phyloP scores from a whole-genome alignment of 2,888 invertebrate species.

The Nomada hirtipes region DNA sequence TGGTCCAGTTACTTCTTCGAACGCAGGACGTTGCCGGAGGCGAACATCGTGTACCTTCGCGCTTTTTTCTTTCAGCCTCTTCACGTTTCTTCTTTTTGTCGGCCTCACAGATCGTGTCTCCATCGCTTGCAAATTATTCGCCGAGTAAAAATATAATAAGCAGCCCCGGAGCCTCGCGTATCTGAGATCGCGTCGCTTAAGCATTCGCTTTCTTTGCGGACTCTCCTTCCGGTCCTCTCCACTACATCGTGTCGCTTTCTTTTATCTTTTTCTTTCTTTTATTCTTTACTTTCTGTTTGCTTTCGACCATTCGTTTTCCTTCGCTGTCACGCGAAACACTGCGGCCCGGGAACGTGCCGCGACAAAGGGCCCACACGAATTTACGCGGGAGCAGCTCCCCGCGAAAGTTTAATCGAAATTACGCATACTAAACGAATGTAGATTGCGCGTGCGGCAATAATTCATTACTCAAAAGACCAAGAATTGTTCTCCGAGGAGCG shows the following conservation, averaged over 20 bases:
- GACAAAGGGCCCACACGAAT: conserved; percentile 22
- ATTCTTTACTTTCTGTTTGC: no score
- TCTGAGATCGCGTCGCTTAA: conserved; percentile 37
- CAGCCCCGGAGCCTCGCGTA: conserved; percentile 24
- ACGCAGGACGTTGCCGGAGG: not conserved
- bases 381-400: not conserved
- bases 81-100: not conserved
- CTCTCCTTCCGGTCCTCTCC: not conserved
- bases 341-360: not conserved
- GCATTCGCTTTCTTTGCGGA: conserved; percentile 40
- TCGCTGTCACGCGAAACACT: conserved; percentile 6
- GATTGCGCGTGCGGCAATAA: conserved; percentile 35
- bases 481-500: conserved; percentile 18
- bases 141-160: conserved; percentile 52
- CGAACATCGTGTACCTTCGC: not conserved
- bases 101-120: conserved; percentile 1
- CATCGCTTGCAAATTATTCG: conserved; percentile 44
- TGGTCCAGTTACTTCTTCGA: conserved; percentile 45
- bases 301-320: not conserved
- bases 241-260: not conserved
- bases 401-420: conserved; percentile 45
- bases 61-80: not conserved
- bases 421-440: conserved; percentile 39
- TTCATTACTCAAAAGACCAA: conserved; percentile 38
- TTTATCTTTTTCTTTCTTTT: not conserved